Evolutionary conservation across 1,140 invertebrate species (phyloP), one percentile per base, ranked within the genome.

Genomic region (Fragariocoptes setiger): DNA sequence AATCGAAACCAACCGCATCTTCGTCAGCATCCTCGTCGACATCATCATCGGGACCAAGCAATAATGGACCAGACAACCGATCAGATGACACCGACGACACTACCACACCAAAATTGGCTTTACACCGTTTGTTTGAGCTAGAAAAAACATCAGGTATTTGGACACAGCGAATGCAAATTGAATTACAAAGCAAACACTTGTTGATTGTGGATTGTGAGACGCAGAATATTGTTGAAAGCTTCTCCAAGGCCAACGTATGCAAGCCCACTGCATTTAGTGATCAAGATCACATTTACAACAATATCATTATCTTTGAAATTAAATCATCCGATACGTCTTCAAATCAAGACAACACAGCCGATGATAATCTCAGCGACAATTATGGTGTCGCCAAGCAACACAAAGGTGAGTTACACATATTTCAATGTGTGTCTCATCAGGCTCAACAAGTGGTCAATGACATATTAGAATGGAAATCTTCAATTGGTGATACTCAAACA

Each of bases 321-420:
- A 54, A 56, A 51, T n/a, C 8, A n/a, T n/a, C n/a, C n/a, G n/a
- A n/a, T n/a, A n/a, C n/a, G n/a, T n/a, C n/a, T n/a, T n/a, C n/a
- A n/a, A n/a, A n/a, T n/a, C n/a, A n/a, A n/a, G n/a, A n/a, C n/a
- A n/a, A n/a, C n/a, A n/a, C n/a, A n/a, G n/a, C n/a, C n/a, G n/a
- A n/a, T n/a, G n/a, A n/a, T n/a, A n/a, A n/a, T n/a, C n/a, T n/a
- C n/a, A n/a, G n/a, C n/a, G n/a, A n/a, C n/a, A n/a, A n/a, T n/a
- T n/a, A n/a, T n/a, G n/a, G n/a, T n/a, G n/a, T n/a, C n/a, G n/a
- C n/a, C n/a, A n/a, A n/a, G n/a, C n/a, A n/a, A n/a, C n/a, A n/a
- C n/a, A 15, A 71, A 39, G 70, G 79, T 2, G 88, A 97, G 63
- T 90, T 97, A 73, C 90, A 97, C 62, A 95, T 97, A 55, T 97